phyloP scores from a whole-genome alignment of 2,113 vertebrate genomes.

The Laticauda laticaudata region DNA sequence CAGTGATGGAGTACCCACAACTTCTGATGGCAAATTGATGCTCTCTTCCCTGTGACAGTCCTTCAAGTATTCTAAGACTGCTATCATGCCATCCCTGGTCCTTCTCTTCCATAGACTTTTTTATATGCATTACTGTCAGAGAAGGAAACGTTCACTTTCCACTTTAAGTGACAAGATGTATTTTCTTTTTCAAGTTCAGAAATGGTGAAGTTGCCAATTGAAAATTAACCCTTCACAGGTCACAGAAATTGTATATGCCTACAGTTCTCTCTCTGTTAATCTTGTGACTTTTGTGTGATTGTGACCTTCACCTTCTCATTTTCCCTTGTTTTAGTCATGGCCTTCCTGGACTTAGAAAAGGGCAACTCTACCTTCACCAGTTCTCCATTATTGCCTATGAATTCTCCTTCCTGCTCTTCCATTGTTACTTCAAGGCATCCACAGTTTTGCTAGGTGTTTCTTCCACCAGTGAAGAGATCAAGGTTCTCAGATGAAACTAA shows the following conservation, averaged over 20 bases:
- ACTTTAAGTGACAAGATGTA: background rate
- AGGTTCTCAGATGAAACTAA: background rate
- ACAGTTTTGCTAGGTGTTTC: background rate
- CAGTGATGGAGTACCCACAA: background rate
- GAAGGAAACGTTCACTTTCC: background rate
- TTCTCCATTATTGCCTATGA: background rate
- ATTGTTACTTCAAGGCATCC: background rate
- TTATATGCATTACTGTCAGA: background rate
- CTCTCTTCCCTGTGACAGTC: background rate
- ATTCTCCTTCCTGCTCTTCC: background rate
- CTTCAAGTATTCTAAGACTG: background rate
- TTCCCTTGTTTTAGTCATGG: background rate
- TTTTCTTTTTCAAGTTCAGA: background rate
- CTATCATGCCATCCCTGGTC: background rate
- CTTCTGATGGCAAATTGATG: background rate
- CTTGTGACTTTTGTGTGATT: background rate
- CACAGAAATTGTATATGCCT: background rate
- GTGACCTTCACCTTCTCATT: background rate
- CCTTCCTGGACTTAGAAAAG: background rate
- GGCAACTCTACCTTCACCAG: background rate
- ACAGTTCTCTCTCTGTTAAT: background rate
- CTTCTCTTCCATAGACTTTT: background rate
- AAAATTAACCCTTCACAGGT: background rate
- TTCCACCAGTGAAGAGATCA: background rate
- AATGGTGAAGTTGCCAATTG: background rate